Evolutionary conservation across 2,797 vertebrate species (phyloP).

Genomic region (Pachyuromys duprasi): DNA sequence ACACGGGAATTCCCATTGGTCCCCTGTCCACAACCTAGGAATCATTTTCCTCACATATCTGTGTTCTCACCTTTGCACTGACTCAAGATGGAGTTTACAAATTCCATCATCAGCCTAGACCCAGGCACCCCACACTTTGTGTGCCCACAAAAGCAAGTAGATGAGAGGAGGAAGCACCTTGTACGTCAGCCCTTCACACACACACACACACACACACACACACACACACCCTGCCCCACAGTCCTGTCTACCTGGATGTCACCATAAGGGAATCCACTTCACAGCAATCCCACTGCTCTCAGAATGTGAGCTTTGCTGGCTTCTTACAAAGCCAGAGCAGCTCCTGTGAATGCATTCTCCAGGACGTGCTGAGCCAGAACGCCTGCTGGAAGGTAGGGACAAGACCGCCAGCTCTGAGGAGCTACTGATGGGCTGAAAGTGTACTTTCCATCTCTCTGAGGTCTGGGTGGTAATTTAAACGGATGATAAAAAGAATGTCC

Average conservation of each 20-base stretch:
- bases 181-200: neutral
- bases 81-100: neutral
- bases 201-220: too few species aligned
- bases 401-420: neutral
- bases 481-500: neutral
- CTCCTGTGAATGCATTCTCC: neutral
- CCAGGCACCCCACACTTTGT: neutral
- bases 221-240: neutral
- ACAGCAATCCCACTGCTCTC: neutral
- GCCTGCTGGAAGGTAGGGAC: neutral
- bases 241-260: neutral
- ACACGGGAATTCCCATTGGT: neutral
- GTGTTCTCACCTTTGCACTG: neutral
- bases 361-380: neutral
- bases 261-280: neutral
- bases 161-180: constrained; percentile 17
- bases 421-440: neutral
- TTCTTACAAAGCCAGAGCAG: constrained; percentile 47
- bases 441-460: neutral
- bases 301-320: neutral
- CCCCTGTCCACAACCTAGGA: neutral
- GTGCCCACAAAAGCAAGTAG: neutral
- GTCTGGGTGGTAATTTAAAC: neutral
- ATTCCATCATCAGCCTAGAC: neutral
- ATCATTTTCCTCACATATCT: neutral